Evolutionary conservation across 1,140 invertebrate species (phyloP), one percentile per base, ranked within the genome.

Genomic region (Mycetomoellerius zeteki): DNA sequence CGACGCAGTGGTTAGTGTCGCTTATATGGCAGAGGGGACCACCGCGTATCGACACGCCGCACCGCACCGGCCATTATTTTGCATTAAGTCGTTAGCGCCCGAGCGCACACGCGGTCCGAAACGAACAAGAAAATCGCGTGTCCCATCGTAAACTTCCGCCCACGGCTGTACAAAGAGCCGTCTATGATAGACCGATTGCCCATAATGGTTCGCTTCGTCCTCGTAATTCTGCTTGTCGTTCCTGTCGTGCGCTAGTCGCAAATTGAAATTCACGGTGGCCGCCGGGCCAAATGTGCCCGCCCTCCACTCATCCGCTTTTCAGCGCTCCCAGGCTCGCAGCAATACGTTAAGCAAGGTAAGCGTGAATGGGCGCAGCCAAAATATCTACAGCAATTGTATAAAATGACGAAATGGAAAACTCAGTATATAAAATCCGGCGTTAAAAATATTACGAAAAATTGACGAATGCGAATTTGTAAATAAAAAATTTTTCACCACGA

Each of bases 161-260:
- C 71, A 10, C 30, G 21, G 21, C 33, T 8, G 21, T 27, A 71
- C 64, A 81, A 81, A 81, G 52, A 37, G 65, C 50, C 77, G 77
- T 54, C 47, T 62, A 65, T 78, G 76, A 78, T 78, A 78, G 58
- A 78, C 58, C 76, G 76, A 78, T 78, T 78, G 76, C 76, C 56
- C 60, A 60, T 78, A 78, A 78, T 78, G 58, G 47, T 43, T 65
- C 30, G 62, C 64, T 37, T 67, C 77, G 54, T 76, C 56, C 58
- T 78, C 75, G 78, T 81, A 81, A 81, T 81, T 81, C 77, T n/a
- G 77, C 77, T 69, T 64, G 77, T 81, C 77, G 77, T 81, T 37
- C 30, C 33, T 71, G 78, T 81, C 77, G 62, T 69, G 64, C 30
- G 62, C 78, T 56, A 56, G 30, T 81, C 78, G 65, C 65, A 81